phyloP scores from a whole-genome alignment of 2,888 invertebrate species.

The Agriopis marginaria region DNA sequence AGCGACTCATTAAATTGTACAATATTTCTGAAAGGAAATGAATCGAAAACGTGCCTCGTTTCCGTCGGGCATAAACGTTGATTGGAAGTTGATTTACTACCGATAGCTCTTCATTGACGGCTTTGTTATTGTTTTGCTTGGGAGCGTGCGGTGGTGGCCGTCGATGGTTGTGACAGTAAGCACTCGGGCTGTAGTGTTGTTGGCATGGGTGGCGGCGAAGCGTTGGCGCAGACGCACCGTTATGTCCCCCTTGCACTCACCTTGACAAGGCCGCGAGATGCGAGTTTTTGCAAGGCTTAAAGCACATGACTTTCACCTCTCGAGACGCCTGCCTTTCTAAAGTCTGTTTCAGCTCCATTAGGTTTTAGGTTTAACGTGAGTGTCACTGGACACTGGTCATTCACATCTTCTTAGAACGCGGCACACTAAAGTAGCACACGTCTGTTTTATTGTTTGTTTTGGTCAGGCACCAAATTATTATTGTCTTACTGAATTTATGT shows the following conservation, averaged over 20 bases:
- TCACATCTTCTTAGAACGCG: constrained; percentile 33
- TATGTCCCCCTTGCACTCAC: constrained; percentile 84
- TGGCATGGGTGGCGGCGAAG: constrained; percentile 53
- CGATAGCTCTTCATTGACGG: constrained; percentile 51
- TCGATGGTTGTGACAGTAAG: constrained; percentile 58
- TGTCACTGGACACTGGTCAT: constrained; percentile 35
- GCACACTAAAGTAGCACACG: constrained; percentile 18
- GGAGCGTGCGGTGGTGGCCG: constrained; percentile 34
- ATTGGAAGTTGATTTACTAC: constrained; percentile 42
- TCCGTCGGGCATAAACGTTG: constrained; percentile 51
- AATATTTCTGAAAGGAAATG: constrained; percentile 74
- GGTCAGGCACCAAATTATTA: background rate
- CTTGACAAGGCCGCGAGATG: constrained; percentile 85
- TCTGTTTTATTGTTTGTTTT: constrained; percentile 9
- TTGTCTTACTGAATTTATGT: background rate
- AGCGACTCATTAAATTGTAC: constrained; percentile 64
- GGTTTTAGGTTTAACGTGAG: constrained; percentile 47
- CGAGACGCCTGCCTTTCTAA: constrained; percentile 79
- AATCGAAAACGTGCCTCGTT: constrained; percentile 71
- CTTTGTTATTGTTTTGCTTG: constrained; percentile 47
- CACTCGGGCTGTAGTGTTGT: constrained; percentile 57
- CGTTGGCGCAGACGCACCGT: constrained; percentile 73
- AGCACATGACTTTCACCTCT: constrained; percentile 85
- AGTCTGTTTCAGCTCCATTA: constrained; percentile 55
- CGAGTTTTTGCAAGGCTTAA: constrained; percentile 83